A percentile compares a stretch with the other conserved stretches of the same genome.
phyloP scores from a whole-genome alignment of 2,113 vertebrate species.

The Muntiacus reevesi region DNA sequence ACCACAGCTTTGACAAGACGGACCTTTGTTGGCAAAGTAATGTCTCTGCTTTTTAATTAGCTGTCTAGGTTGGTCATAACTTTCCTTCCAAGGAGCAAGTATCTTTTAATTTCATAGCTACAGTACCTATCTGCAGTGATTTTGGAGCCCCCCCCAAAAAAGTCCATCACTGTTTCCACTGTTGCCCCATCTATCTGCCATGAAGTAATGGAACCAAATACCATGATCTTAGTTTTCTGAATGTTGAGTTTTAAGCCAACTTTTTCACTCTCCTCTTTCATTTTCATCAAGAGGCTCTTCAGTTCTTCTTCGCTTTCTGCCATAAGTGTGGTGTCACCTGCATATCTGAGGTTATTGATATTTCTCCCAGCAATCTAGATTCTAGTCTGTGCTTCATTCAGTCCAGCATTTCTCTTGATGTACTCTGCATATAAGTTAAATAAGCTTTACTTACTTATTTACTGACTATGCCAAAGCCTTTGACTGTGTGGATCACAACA shows the following conservation, averaged over 20 bases:
- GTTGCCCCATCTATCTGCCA: not conserved
- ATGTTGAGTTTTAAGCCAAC: not conserved
- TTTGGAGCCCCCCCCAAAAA: not conserved
- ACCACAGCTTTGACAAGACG: not conserved
- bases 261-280: not conserved
- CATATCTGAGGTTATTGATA: not conserved
- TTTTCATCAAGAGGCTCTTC: not conserved
- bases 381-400: not conserved
- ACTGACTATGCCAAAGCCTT: not conserved
- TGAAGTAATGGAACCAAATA: not conserved
- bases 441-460: not conserved
- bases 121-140: not conserved
- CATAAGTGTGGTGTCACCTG: not conserved
- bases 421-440: not conserved
- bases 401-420: not conserved
- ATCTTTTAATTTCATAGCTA: not conserved
- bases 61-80: not conserved
- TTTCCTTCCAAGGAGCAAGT: not conserved
- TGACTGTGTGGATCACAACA: not conserved
- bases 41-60: not conserved
- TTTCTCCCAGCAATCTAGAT: not conserved
- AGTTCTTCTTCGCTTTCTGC: not conserved
- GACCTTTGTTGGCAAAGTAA: not conserved
- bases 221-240: not conserved
- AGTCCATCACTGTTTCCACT: not conserved